Evolutionary conservation across 2,797 vertebrate species (phyloP), one percentile per base, ranked within the genome.

Genomic region (Darevskia nairensis): DNA sequence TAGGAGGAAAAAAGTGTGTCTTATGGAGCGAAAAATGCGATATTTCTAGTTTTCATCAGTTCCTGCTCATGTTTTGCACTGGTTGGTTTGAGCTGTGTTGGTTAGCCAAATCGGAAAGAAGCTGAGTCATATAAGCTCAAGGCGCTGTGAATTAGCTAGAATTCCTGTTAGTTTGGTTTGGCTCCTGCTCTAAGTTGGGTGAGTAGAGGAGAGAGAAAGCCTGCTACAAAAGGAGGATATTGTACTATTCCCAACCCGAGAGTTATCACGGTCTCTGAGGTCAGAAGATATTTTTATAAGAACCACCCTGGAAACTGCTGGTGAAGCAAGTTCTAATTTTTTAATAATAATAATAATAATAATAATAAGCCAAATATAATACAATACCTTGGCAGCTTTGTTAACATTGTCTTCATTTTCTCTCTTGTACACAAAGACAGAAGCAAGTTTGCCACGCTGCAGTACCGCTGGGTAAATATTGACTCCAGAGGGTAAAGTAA

Each of bases 391-490:
- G 74, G 99, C 98, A 84, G 98, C 98, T 97, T 99, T 99, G 90
- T 98, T 98, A 92, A 99, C 98, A 92, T 98, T 98, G 55, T 99
- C 98, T 94, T 99, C 98, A 0, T 98, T 99, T 41, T 98, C 98
- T 50, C 96, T 95, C 90, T 97, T 97, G 93, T 99, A 98, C 21
- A 99, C 98, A 86, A 99, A 99, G 44, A 99, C 98, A 0, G 99
- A 99, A 1, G 98, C 98, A 0, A 93, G 95, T 68, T 94, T 98
- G 66, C 98, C 98, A 91, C 98, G 98, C 81, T 98, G 97, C 4
- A 99, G 97, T 64, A 97, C 93, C 0, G 98, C 98, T 0, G 98
- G 97, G 88, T 98, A 96, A 90, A 99, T 93, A 0, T 97, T 96
- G 82, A 98, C 97, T 32, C 99, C 98, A 0, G 97, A 98, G 3